Evolutionary conservation across 2,113 vertebrate genomes (phyloP), one percentile per base, ranked within the genome.

Genomic region (Takifugu bimaculatus): DNA sequence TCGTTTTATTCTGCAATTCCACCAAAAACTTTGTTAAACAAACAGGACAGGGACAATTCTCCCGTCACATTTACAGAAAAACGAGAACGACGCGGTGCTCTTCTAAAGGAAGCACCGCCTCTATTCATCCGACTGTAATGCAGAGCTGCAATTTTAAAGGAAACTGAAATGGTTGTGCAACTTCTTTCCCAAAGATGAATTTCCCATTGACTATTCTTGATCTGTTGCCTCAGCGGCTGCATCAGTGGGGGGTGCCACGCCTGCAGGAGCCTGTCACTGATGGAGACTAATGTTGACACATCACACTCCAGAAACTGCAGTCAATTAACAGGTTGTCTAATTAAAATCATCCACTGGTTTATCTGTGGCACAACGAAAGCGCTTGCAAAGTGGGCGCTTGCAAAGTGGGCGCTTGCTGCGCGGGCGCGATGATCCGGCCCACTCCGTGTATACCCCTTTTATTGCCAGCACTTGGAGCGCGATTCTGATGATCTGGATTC

Each of bases 281-380:
- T 70, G 70, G 75, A 81, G 80, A 90, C 82, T 74, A 82, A 89
- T 84, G 82, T 85, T 87, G 84, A 85, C 87, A 83, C 72, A 75
- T 85, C 74, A 52, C 77, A 83, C 85, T 71, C 65, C 61, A 65
- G 81, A 83, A 90, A 81, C 82, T 70, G 75, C 75, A 81, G 78
- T 88, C 82, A 89, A 89, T 91, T 87, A 89, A 88, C 88, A 88
- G 83, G 59, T 79, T 88, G 86, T 87, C 89, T 89, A 91, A 91
- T 91, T 87, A 88, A 90, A 90, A 83, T 81, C 80, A 90, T 87
- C 75, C 80, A 87, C 69, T 66, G 83, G 76, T 81, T 84, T 86
- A 84, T 85, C 78, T 62, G 75, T 72, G 68, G 75, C 70, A 75
- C 79, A 83, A 72, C 78, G 66, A 68, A 68, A 78, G 75, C 61